Conservation (phyloP, 2,113 vertebrate genomes). For the Corythornis vintsioides region DNA sequence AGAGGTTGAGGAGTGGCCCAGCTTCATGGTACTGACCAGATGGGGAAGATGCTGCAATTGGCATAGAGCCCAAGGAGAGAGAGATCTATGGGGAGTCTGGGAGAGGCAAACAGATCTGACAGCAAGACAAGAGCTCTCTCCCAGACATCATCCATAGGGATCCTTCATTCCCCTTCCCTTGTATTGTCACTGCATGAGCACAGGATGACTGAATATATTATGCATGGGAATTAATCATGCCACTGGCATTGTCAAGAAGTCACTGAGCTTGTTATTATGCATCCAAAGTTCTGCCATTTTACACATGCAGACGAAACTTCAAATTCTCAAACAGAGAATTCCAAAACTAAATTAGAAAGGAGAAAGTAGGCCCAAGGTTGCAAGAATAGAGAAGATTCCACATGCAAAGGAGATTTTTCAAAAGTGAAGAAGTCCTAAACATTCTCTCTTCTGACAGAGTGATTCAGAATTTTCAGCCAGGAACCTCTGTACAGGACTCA, state of each 20-base stretch:
- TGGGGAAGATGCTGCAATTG: constrained; percentile 15
- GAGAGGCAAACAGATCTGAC: constrained; percentile 11
- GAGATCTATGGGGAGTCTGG: background rate
- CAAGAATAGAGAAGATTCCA: background rate
- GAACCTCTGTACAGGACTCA: background rate
- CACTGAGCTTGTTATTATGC: constrained; percentile 11
- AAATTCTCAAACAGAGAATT: constrained; percentile 10
- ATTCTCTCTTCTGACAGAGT: background rate
- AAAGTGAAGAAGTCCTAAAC: background rate
- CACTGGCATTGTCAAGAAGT: constrained; percentile 42
- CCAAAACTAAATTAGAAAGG: background rate
- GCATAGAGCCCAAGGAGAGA: constrained; percentile 47
- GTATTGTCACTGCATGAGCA: constrained; percentile 33
- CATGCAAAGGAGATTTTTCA: background rate
- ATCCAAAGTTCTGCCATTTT: constrained; percentile 22
- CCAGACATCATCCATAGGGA: constrained; percentile 25
- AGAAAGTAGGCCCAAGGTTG: background rate
- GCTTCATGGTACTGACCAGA: constrained; percentile 20
- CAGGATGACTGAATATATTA: constrained; percentile 46
- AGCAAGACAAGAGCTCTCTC: constrained; percentile 35
- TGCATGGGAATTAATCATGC: constrained; percentile 33
- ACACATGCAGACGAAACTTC: background rate
- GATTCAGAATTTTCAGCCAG: background rate
- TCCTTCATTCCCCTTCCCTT: constrained; percentile 18
- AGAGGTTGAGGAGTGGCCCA: constrained; percentile 5